Evolutionary conservation across 2,113 vertebrate genomes (phyloP).

Genomic region (Otolemur garnettii): DNA sequence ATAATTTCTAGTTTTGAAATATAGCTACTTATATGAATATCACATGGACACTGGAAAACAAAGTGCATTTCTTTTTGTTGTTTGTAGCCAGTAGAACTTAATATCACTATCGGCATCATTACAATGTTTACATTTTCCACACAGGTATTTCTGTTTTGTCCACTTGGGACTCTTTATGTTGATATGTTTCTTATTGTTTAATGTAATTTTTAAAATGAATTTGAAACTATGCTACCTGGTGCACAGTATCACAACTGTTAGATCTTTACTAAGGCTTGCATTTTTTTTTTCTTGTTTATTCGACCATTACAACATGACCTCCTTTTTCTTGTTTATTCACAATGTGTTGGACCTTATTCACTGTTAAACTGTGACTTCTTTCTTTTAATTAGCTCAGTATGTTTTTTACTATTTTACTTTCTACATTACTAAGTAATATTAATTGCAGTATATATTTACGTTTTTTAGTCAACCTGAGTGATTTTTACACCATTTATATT

Average conservation of each 20-base stretch:
- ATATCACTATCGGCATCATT: neutral
- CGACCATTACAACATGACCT: neutral
- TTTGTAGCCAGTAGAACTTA: conserved; percentile 3
- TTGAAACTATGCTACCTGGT: neutral
- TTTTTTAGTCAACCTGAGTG: neutral
- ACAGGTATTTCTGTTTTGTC: neutral
- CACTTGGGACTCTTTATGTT: neutral
- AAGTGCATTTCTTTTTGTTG: neutral
- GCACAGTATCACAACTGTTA: neutral
- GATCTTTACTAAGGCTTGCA: neutral
- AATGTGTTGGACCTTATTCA: neutral
- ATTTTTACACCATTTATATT: conserved; percentile 2
- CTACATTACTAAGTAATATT: conserved; percentile 12
- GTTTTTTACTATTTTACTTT: conserved; percentile 14
- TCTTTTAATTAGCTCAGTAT: neutral
- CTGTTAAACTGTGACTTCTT: neutral
- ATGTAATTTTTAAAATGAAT: neutral
- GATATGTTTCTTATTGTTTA: neutral
- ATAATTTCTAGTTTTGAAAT: neutral
- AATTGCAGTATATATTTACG: neutral
- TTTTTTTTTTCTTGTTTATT: neutral
- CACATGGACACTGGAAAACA: neutral
- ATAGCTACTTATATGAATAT: neutral
- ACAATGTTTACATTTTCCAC: neutral
- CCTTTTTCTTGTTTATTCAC: neutral